These are phyloP conservation scores for Clivina fossor DNA, from an alignment of 2,888 invertebrate species.

Conservation along the genomic window DNA sequence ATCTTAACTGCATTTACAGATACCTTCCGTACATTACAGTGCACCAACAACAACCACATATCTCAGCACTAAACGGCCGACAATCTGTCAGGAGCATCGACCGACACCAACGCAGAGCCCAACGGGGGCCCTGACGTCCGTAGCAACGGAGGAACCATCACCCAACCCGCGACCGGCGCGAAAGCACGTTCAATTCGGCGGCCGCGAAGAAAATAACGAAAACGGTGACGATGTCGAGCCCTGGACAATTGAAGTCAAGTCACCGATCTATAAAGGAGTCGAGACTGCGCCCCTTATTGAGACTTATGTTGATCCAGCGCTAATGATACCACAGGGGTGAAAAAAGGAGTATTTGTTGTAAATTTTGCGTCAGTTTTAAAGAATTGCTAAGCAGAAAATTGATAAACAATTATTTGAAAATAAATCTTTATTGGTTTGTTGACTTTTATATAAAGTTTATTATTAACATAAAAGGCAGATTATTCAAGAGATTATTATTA, in stretches of 20 bases:
- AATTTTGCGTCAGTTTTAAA: too few relatives aligned
- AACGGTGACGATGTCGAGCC: constrained; percentile 49
- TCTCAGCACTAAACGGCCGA: constrained; percentile 52
- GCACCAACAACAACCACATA: constrained; percentile 59
- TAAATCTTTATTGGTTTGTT: too few relatives aligned
- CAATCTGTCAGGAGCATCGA: constrained; percentile 56
- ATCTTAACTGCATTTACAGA: constrained; percentile 50
- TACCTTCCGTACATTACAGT: constrained; percentile 58
- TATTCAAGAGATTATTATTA: too few relatives aligned
- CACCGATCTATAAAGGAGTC: constrained; percentile 19
- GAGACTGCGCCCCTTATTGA: constrained; percentile 27
- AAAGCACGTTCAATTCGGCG: constrained; percentile 73
- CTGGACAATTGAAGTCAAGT: constrained; percentile 48
- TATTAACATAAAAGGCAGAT: too few relatives aligned
- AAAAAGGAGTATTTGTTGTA: too few relatives aligned
- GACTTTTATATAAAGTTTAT: too few relatives aligned
- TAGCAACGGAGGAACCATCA: constrained; percentile 51
- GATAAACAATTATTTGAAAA: too few relatives aligned
- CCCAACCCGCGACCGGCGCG: constrained; percentile 57
- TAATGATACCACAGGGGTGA: constrained; percentile 23
- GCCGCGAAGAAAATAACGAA: constrained; percentile 45
- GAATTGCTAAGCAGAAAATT: too few relatives aligned
- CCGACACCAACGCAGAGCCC: constrained; percentile 59
- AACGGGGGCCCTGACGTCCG: constrained; percentile 55
- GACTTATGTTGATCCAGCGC: constrained; percentile 22